These are phyloP conservation scores for Teleogryllus occipitalis DNA, from an alignment of 1,140 invertebrate genomes.

Conservation along the genomic window DNA sequence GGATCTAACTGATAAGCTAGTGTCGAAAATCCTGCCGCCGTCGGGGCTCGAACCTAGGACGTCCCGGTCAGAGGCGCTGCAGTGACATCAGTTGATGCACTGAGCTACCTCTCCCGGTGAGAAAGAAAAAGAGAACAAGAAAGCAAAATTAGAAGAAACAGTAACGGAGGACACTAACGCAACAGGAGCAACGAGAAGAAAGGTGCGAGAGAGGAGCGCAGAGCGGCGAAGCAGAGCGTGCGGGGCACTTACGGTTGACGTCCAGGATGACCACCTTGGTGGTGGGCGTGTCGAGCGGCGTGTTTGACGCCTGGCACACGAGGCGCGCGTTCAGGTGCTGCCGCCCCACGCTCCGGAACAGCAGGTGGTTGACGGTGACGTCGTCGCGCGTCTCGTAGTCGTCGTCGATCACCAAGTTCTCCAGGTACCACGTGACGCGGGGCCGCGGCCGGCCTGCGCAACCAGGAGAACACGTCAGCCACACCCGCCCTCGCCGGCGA, in stretches of 20 bases:
- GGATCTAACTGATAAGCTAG: too few species aligned
- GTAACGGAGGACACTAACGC: background rate
- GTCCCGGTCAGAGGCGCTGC: too few species aligned
- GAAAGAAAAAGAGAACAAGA: too few species aligned
- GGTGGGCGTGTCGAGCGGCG: slow-evolving; percentile 64
- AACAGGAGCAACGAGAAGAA: slow-evolving; percentile 8
- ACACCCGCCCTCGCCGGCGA: too few species aligned
- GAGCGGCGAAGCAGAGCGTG: too few species aligned
- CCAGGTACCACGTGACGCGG: slow-evolving; percentile 73
- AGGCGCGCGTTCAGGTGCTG: slow-evolving; percentile 69
- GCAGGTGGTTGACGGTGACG: slow-evolving; percentile 65
- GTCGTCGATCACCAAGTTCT: slow-evolving; percentile 73
- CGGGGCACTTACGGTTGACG: slow-evolving; percentile 67
- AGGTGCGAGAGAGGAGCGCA: background rate
- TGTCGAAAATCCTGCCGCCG: too few species aligned
- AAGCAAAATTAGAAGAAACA: too few species aligned
- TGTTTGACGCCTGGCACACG: slow-evolving; percentile 78
- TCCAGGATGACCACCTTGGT: slow-evolving; percentile 69
- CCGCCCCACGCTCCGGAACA: slow-evolving; percentile 61
- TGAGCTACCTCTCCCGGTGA: too few species aligned
- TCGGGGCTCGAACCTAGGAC: too few species aligned
- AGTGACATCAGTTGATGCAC: too few species aligned
- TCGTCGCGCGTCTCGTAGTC: slow-evolving; percentile 64
- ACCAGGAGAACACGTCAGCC: too few species aligned
- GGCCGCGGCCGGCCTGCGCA: slow-evolving; percentile 67